Evolutionary conservation across 1,140 invertebrate species (phyloP).

Genomic region (Drosophila ambigua): DNA sequence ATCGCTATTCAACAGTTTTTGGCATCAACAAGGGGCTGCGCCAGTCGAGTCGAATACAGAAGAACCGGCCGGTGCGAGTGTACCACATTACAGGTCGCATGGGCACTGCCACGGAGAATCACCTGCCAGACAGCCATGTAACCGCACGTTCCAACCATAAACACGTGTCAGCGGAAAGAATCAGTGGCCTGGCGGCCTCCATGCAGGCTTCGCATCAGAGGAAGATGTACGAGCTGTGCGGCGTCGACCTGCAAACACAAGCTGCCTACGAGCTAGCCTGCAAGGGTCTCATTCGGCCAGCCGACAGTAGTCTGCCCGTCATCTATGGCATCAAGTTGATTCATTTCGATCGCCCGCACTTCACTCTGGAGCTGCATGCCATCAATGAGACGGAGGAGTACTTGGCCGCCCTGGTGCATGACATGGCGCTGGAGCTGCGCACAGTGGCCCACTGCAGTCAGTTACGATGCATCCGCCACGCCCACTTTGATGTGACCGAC

Average conservation of each 20-base stretch:
- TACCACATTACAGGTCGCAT: constrained; percentile 92
- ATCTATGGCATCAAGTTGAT: constrained; percentile 95
- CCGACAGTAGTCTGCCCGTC: constrained; percentile 88
- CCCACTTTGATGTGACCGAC: constrained; percentile 90
- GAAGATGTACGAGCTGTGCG: constrained; percentile 91
- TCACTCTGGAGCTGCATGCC: constrained; percentile 94
- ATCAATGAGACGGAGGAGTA: constrained; percentile 93
- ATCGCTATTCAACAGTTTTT: constrained; percentile 85
- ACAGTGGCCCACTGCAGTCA: constrained; percentile 91
- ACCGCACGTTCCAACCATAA: constrained; percentile 89
- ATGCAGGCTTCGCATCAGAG: constrained; percentile 93
- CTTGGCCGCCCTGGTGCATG: constrained; percentile 89
- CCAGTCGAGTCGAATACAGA: constrained; percentile 85
- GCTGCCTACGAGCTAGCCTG: constrained; percentile 94
- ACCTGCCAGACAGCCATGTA: constrained; percentile 89
- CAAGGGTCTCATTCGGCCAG: constrained; percentile 91
- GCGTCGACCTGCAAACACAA: constrained; percentile 92
- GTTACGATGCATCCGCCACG: constrained; percentile 92
- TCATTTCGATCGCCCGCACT: constrained; percentile 91
- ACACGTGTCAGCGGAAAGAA: constrained; percentile 86
- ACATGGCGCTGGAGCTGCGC: constrained; percentile 91
- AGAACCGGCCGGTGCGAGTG: constrained; percentile 86
- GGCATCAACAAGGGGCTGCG: constrained; percentile 89
- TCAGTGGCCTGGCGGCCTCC: constrained; percentile 89
- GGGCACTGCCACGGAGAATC: constrained; percentile 91